phyloP scores from a whole-genome alignment of 2,113 vertebrate species.

The Notothenia coriiceps region DNA sequence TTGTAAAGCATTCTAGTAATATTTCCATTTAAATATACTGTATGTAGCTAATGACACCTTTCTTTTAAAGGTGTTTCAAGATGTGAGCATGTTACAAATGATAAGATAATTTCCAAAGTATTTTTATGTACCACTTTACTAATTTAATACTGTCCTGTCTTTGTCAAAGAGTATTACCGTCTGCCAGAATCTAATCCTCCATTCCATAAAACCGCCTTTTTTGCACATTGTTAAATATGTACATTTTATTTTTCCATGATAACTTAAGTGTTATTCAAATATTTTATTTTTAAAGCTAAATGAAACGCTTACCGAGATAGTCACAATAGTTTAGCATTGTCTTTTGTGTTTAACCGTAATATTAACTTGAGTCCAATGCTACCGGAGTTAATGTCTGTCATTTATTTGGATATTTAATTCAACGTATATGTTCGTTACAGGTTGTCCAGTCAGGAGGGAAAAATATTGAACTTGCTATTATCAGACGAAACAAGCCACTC shows the following conservation, averaged over 20 bases:
- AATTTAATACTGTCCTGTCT: background rate
- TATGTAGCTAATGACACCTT: background rate
- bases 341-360: background rate
- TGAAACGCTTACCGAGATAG: background rate
- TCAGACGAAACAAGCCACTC: conserved; percentile 86
- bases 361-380: background rate
- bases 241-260: background rate
- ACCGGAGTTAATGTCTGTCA: background rate
- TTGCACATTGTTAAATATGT: background rate
- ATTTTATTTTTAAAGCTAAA: background rate
- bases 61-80: background rate
- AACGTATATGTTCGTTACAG: conserved; percentile 40
- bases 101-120: background rate
- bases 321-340: background rate
- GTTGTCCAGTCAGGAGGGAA: conserved; percentile 89
- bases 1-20: background rate
- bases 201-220: background rate
- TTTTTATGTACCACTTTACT: background rate
- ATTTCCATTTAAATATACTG: background rate
- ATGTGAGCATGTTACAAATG: background rate
- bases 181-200: background rate
- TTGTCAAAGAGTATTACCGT: background rate
- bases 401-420: background rate
- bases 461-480: conserved; percentile 86
- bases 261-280: background rate